Evolutionary conservation across 2,888 invertebrate genomes (phyloP).

Genomic region (Nowickia ferox): DNA sequence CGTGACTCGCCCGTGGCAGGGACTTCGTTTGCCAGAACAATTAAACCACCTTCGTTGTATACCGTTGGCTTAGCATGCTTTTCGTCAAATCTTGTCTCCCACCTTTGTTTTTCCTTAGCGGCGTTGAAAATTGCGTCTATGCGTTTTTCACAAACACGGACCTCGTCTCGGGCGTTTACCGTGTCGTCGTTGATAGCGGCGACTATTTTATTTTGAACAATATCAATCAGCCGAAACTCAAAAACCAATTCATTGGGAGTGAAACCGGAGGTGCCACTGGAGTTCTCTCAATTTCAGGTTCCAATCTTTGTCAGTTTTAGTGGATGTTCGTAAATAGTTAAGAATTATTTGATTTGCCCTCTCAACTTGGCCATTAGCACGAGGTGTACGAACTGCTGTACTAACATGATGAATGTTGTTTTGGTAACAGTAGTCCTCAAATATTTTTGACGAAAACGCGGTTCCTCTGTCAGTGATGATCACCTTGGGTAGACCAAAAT

Average conservation of each 20-base stretch:
- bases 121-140: background rate
- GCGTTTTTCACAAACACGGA: background rate
- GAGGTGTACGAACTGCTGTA: background rate
- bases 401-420: conserved; percentile 26
- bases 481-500: conserved; percentile 74
- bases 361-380: background rate
- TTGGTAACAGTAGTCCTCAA: conserved; percentile 38
- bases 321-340: background rate
- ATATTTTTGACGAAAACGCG: conserved; percentile 43
- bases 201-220: conserved; percentile 20
- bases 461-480: conserved; percentile 72
- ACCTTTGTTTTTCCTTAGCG: background rate
- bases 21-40: no score
- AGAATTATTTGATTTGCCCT: background rate
- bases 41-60: no score
- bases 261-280: conserved; percentile 4
- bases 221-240: background rate
- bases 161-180: no score
- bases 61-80: no score
- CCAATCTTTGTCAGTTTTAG: background rate
- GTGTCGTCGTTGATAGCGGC: conserved; percentile 17
- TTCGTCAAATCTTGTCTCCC: background rate
- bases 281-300: background rate
- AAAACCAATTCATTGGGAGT: background rate
- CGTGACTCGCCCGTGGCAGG: no score